Evolutionary conservation across 2,113 vertebrate genomes (phyloP).

Genomic region (Callionymus lyra): DNA sequence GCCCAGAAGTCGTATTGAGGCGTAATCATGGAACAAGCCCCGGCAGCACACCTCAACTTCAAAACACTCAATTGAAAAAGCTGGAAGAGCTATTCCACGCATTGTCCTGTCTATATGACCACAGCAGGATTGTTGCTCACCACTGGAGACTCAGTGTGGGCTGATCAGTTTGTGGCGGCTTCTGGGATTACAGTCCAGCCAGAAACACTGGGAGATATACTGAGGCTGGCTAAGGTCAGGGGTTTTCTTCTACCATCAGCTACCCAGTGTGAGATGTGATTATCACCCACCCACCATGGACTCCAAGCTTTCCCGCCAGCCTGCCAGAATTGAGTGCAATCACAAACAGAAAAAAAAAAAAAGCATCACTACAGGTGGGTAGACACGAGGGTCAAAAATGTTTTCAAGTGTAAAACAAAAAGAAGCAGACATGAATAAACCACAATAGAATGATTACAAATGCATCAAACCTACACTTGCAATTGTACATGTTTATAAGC

Average conservation of each 20-base stretch:
- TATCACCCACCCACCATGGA: slow-evolving; percentile 35
- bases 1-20: background rate
- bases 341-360: slow-evolving; percentile 23
- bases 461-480: background rate
- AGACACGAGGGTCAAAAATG: too few relatives aligned
- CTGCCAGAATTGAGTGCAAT: slow-evolving; percentile 49
- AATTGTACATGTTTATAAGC: background rate
- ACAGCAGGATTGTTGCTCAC: slow-evolving; percentile 5
- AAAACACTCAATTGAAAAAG: slow-evolving; percentile 26
- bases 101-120: slow-evolving; percentile 1
- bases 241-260: slow-evolving; percentile 33
- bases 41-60: slow-evolving; percentile 25
- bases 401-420: too few relatives aligned
- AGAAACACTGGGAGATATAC: slow-evolving; percentile 1
- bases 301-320: slow-evolving; percentile 21
- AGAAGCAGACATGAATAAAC: slow-evolving; percentile 12
- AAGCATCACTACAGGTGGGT: background rate
- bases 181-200: slow-evolving; percentile 5
- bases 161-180: slow-evolving; percentile 34
- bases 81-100: slow-evolving; percentile 34
- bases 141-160: slow-evolving; percentile 20
- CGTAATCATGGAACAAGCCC: slow-evolving; percentile 38
- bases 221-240: slow-evolving; percentile 25
- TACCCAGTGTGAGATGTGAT: slow-evolving; percentile 30
- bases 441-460: too few relatives aligned